Evolutionary conservation across 2,797 vertebrate genomes (phyloP), one percentile per base, ranked within the genome.

Genomic region (Philypnodon macrostomus): DNA sequence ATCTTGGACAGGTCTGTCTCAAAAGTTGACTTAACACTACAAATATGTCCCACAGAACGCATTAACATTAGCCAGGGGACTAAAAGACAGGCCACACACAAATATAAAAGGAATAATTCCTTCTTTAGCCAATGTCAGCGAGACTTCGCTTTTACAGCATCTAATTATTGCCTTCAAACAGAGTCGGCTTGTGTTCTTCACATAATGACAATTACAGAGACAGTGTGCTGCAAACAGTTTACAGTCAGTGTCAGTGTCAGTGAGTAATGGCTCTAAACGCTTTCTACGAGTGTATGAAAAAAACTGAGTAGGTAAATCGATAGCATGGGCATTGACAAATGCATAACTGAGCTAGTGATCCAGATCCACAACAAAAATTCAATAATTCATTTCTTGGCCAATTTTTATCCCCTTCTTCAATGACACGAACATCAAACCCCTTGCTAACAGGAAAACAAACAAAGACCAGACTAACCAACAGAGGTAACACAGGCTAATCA

Each of bases 131-230:
- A 59, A 77, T 63, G 62, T 73, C 72, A 81, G 67, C 60, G 46
- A 44, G 41, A 44, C 57, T 33, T 35, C 26, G 35, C 35, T 54
- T 41, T 63, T 59, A 44, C 59, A 70, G 58, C 56, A 51, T 64
- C 49, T 69, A 67, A 80, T 80, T 76, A 73, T 54, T 2, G 17
- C 73, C 67, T 70, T 77, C 59, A 75, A 75, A 73, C 53, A 42
- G 15, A 65, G 52, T 47, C 15, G 26, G 49, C 50, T 38, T 49
- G 54, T 52, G 53, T 68, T 81, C 63, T 47, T 39, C 35, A 37
- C 23, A 60, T 86, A 83, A 86, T 85, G 60, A 77, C 66, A 77
- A 85, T 86, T 85, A 85, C 49, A 47, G 56, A 68, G 58, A 83
- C 74, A 56, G 66, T 62, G 65, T 49, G 60, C 58, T 67, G 62